Conservation (phyloP, 2,797 vertebrate genomes). For the Scyliorhinus canicula region DNA sequence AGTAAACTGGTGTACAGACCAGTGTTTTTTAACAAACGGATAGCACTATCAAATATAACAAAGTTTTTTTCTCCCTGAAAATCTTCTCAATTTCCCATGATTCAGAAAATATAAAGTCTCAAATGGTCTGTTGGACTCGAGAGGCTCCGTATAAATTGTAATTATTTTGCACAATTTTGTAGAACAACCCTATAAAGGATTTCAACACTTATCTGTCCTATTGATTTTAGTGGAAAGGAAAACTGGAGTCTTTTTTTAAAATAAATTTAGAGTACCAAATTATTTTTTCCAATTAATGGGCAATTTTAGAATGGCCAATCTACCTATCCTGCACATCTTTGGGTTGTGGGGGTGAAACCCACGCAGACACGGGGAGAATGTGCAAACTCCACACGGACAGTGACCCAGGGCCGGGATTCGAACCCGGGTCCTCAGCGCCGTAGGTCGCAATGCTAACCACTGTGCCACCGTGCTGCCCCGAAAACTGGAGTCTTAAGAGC, state of each 20-base stretch:
- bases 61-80: not conserved
- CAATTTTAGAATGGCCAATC: no score
- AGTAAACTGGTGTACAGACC: not conserved
- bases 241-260: not conserved
- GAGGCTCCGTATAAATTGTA: not conserved
- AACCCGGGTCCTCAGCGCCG: no score
- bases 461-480: no score
- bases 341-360: no score
- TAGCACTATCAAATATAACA: not conserved
- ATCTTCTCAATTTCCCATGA: not conserved
- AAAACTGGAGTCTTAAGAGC: not conserved
- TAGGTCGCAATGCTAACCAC: no score
- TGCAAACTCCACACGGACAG: no score
- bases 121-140: not conserved
- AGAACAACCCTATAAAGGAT: not conserved
- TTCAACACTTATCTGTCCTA: not conserved
- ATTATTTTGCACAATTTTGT: not conserved
- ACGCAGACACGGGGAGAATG: no score
- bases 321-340: no score
- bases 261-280: no score
- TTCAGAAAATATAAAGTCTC: not conserved
- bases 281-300: no score
- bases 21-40: not conserved
- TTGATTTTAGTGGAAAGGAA: not conserved
- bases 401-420: no score